phyloP scores from a whole-genome alignment of 2,797 vertebrate genomes.

The Pygocentrus nattereri region DNA sequence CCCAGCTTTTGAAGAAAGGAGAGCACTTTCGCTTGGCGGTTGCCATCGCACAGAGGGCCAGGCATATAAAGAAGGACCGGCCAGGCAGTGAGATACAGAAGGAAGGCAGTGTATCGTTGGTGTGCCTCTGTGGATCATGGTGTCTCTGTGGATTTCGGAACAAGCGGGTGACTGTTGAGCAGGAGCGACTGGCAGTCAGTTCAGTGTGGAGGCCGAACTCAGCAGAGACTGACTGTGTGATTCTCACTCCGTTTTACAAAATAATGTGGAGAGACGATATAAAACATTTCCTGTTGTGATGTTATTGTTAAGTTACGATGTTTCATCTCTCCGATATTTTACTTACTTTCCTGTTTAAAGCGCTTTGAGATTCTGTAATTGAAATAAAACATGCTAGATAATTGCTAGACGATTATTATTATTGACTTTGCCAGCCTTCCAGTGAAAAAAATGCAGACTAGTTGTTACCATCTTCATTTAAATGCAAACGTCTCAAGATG shows the following conservation, averaged over 20 bases:
- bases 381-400: too few species aligned
- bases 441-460: too few species aligned
- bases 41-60: neutral
- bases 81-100: neutral
- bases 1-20: conserved; percentile 16
- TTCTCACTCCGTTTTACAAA: neutral
- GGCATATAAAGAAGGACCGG: conserved; percentile 28
- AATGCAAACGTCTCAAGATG: too few species aligned
- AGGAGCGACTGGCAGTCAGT: conserved; percentile 13
- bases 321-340: too few species aligned
- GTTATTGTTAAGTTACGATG: too few species aligned
- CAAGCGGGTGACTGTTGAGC: conserved; percentile 17
- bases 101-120: conserved; percentile 23
- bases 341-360: too few species aligned
- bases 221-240: conserved; percentile 12
- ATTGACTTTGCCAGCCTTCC: too few species aligned
- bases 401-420: too few species aligned
- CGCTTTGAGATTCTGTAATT: too few species aligned
- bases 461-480: neutral
- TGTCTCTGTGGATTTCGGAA: conserved; percentile 20
- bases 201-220: conserved; percentile 3
- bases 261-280: neutral
- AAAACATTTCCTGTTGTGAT: too few species aligned
- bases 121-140: conserved; percentile 15
- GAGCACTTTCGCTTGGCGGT: conserved; percentile 35